Percentiles rank a stretch among this genome's conserved stretches.
phyloP scores from a whole-genome alignment of 2,888 invertebrate genomes.

The Diaprepes abbreviatus region DNA sequence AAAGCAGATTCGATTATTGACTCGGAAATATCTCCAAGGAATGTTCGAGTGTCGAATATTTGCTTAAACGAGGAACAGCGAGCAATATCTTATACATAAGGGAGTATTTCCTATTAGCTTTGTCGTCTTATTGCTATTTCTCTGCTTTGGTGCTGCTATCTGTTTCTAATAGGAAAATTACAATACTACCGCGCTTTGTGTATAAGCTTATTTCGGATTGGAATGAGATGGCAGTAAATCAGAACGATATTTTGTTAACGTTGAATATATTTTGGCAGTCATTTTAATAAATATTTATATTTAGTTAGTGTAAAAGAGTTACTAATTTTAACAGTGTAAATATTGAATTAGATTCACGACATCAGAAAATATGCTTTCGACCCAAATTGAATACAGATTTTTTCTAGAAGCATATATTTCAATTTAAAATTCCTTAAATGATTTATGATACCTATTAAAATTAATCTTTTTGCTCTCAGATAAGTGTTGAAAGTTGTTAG shows the following conservation, averaged over 20 bases:
- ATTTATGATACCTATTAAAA: too few species aligned
- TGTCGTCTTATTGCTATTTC: slow-evolving; percentile 21
- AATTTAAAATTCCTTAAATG: too few species aligned
- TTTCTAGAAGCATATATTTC: too few species aligned
- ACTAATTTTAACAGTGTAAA: too few species aligned
- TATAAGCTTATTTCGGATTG: slow-evolving; percentile 8
- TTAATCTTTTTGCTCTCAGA: too few species aligned
- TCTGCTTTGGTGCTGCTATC: slow-evolving; percentile 13
- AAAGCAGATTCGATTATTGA: slow-evolving; percentile 23
- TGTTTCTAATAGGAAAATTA: slow-evolving; percentile 20
- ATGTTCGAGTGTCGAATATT: slow-evolving; percentile 21
- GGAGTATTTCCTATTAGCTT: slow-evolving; percentile 28
- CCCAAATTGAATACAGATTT: too few species aligned
- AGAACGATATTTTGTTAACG: neutral
- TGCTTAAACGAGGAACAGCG: slow-evolving; percentile 18
- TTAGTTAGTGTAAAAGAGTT: too few species aligned
- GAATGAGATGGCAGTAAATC: neutral
- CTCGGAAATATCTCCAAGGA: slow-evolving; percentile 15
- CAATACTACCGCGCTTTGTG: slow-evolving; percentile 1
- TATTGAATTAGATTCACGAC: too few species aligned
- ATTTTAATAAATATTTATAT: too few species aligned
- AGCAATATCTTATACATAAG: slow-evolving; percentile 18
- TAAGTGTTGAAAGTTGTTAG: too few species aligned
- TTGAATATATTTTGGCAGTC: too few species aligned
- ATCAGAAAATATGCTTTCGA: too few species aligned